Conservation (phyloP, 2,797 vertebrate genomes). For the Hipposideros larvatus region DNA sequence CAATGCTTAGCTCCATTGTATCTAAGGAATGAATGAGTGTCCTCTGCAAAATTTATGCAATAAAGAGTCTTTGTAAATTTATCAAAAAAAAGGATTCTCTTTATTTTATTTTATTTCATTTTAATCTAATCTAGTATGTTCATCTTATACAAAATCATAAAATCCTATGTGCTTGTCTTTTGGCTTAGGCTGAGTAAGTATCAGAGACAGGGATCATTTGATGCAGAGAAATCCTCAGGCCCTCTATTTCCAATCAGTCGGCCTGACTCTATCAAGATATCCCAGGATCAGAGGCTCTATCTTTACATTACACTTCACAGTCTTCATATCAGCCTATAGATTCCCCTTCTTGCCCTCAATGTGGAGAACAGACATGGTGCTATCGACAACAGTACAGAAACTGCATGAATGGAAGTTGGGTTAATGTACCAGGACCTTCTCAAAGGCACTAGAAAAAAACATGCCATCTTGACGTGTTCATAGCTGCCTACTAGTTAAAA, state of each 20-base stretch:
- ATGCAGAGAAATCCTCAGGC: background rate
- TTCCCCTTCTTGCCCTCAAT: background rate
- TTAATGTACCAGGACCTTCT: background rate
- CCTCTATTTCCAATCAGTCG: background rate
- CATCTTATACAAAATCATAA: background rate
- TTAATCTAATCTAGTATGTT: too few relatives aligned
- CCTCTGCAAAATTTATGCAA: too few relatives aligned
- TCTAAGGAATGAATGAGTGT: too few relatives aligned
- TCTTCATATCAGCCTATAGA: rapidly evolving
- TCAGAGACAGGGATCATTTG: background rate
- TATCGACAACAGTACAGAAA: background rate
- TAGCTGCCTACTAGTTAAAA: background rate
- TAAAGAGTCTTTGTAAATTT: background rate
- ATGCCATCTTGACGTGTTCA: background rate
- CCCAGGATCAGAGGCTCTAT: background rate
- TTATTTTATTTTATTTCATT: too few relatives aligned
- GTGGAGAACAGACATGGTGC: background rate
- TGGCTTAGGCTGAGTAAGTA: background rate
- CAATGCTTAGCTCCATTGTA: too few relatives aligned
- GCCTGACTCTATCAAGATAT: too few relatives aligned
- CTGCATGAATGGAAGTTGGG: too few relatives aligned
- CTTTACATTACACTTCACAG: rapidly evolving
- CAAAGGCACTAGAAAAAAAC: background rate
- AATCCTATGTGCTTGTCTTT: background rate
- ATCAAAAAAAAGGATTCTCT: background rate